Evolutionary conservation across 2,113 vertebrate species (phyloP).

Genomic region (Heloderma charlesbogerti): DNA sequence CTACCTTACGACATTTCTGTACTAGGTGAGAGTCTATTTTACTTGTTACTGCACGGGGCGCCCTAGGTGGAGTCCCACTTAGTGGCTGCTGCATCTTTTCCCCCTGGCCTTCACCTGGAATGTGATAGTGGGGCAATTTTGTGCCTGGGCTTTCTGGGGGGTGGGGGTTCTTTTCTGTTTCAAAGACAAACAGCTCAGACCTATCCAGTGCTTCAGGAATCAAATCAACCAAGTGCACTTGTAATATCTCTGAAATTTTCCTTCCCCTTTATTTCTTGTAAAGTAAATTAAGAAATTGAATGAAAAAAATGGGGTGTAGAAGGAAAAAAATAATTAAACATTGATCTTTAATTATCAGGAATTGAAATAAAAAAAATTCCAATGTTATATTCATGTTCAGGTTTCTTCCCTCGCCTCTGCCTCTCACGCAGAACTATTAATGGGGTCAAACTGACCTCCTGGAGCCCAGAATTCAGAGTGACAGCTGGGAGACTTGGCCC

Average conservation of each 20-base stretch:
- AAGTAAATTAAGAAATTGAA: slow-evolving; percentile 72
- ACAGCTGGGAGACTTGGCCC: not conserved
- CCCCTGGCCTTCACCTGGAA: slow-evolving; percentile 45
- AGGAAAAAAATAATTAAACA: slow-evolving; percentile 67
- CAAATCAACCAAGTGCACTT: slow-evolving; percentile 79
- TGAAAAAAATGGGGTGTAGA: slow-evolving; percentile 29
- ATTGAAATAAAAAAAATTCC: slow-evolving; percentile 71
- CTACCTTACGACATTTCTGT: slow-evolving; percentile 61
- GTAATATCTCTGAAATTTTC: slow-evolving; percentile 67
- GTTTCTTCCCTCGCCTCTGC: slow-evolving; percentile 35
- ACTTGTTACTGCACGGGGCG: slow-evolving; percentile 44
- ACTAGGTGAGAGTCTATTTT: slow-evolving; percentile 58
- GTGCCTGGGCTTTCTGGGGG: slow-evolving; percentile 22
- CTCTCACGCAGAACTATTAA: not conserved
- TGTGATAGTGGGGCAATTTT: slow-evolving; percentile 73
- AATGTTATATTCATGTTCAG: slow-evolving; percentile 41
- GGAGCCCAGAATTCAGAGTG: not conserved
- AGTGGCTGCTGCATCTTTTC: slow-evolving; percentile 16
- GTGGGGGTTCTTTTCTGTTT: not conserved
- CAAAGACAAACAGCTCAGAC: slow-evolving; percentile 31
- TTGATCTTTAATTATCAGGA: slow-evolving; percentile 69
- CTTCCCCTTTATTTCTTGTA: slow-evolving; percentile 49
- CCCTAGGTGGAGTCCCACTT: slow-evolving; percentile 47
- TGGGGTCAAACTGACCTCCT: not conserved
- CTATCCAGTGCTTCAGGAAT: slow-evolving; percentile 78